Base-by-base conservation (phyloP, 2,797 vertebrate genomes). In the Craterocephalus amniculus region DNA sequence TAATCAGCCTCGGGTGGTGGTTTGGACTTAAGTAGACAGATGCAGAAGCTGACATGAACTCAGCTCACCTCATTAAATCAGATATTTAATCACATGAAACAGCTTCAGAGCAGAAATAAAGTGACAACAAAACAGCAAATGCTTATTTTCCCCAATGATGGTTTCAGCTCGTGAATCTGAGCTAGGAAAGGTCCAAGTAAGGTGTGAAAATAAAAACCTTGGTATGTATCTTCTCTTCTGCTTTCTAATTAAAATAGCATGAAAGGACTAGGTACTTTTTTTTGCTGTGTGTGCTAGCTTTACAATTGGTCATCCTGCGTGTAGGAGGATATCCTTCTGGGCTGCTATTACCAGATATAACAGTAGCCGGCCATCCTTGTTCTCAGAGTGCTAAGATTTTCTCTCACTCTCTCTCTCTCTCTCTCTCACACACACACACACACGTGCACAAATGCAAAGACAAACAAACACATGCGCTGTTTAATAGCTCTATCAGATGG, bases 321-420 rank as follows among this genome's bases (percentile, higher is more conserved):
- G 91, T 90, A 84, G 90, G 93, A 89, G 90, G 91, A 88, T 57
- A 58, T 81, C 91, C 92, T 88, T 95, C 92, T 94, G 93, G 92
- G 91, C 81, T 88, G 93, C 80, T 81, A 94, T 85, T 83, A 88
- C 86, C 79, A 86, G 87, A 89, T 90, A 83, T 89, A 89, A 90
- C 87, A 68, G 72, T n/a, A 40, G 66, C 69, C 56, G 58, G 83
- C 52, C 74, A 70, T 86, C 68, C 60, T 34, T 63, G 70, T 71
- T 78, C 48, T 45, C 63, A 75, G 61, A 34, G 70, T 83, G 67
- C 38, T 45, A 57, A 71, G 63, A 75, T 58, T 58, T 58, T 67
- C 58, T 20, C 64, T 13, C 67, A 8, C n/a, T n/a, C n/a, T n/a
- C n/a, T n/a, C n/a, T n/a, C n/a, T n/a, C n/a, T n/a, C n/a, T n/a